phyloP scores from a whole-genome alignment of 2,113 vertebrate genomes.

The Vidua chalybeata region DNA sequence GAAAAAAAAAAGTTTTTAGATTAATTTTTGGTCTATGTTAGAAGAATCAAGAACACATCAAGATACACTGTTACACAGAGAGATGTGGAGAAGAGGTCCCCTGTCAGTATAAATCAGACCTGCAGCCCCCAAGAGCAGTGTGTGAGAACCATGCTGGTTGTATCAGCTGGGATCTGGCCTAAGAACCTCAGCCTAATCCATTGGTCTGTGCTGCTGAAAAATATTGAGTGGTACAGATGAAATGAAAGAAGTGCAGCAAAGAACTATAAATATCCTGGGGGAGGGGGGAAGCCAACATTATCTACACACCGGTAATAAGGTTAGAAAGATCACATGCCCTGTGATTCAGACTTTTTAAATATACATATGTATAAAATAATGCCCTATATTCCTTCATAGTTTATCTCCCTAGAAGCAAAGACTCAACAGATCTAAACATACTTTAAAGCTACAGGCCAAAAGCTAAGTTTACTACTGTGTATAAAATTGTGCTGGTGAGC shows the following conservation, averaged over 20 bases:
- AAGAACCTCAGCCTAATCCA: background rate
- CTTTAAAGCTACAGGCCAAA: background rate
- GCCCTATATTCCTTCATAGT: conserved; percentile 23
- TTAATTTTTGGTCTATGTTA: background rate
- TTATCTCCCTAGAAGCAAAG: conserved; percentile 33
- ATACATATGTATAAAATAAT: conserved; percentile 3
- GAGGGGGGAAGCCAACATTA: background rate
- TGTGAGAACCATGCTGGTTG: background rate
- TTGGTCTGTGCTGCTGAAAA: background rate
- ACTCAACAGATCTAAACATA: background rate
- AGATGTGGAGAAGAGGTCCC: background rate
- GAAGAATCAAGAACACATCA: background rate
- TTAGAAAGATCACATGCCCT: background rate
- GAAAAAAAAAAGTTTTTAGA: background rate
- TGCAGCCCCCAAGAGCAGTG: background rate
- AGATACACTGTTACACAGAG: background rate
- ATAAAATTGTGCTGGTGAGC: background rate
- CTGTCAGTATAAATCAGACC: background rate
- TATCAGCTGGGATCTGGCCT: background rate
- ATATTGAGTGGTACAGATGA: background rate
- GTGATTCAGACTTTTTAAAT: background rate
- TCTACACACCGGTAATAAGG: background rate
- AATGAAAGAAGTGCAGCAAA: background rate
- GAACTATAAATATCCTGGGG: conserved; percentile 5
- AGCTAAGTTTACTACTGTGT: background rate